These are phyloP conservation scores for Squalus acanthias DNA, from an alignment of 2,797 vertebrate genomes.

Conservation along the genomic window DNA sequence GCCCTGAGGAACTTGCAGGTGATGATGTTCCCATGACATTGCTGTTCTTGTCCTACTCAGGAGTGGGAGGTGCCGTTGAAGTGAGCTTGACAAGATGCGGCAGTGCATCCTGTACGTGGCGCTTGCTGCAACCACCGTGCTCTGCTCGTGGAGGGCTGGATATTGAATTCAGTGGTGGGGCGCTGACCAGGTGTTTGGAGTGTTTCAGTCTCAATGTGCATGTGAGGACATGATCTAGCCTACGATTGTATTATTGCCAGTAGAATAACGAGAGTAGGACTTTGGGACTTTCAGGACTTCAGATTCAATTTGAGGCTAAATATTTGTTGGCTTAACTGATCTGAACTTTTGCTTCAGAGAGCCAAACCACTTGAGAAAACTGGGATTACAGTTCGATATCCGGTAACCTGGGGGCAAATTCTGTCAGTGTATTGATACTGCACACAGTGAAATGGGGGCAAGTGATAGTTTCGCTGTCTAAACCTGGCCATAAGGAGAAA, in stretches of 20 bases:
- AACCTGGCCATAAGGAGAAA: neutral
- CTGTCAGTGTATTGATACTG: neutral
- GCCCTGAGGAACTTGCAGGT: neutral
- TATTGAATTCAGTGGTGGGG: neutral
- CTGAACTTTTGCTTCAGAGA: neutral
- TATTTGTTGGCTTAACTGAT: neutral
- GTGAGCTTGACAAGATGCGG: neutral
- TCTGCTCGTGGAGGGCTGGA: neutral
- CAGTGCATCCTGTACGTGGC: too few relatives aligned
- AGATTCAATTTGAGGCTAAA: slow-evolving; percentile 3
- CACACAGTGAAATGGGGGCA: neutral
- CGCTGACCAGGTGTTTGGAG: neutral
- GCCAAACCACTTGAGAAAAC: neutral
- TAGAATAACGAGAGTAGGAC: neutral
- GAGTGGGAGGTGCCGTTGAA: neutral
- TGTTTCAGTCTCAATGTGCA: neutral
- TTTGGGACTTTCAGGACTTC: neutral
- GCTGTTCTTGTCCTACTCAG: neutral
- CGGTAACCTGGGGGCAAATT: neutral
- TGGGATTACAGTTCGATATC: neutral
- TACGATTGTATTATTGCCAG: neutral
- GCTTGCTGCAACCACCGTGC: neutral
- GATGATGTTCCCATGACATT: neutral
- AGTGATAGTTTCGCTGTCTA: neutral
- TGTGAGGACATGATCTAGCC: neutral